A percentile compares a stretch with the other conserved stretches of the same genome.
These are phyloP conservation scores for Linurgus olivaceus DNA, from an alignment of 2,797 vertebrate genomes.

Conservation along the genomic window DNA sequence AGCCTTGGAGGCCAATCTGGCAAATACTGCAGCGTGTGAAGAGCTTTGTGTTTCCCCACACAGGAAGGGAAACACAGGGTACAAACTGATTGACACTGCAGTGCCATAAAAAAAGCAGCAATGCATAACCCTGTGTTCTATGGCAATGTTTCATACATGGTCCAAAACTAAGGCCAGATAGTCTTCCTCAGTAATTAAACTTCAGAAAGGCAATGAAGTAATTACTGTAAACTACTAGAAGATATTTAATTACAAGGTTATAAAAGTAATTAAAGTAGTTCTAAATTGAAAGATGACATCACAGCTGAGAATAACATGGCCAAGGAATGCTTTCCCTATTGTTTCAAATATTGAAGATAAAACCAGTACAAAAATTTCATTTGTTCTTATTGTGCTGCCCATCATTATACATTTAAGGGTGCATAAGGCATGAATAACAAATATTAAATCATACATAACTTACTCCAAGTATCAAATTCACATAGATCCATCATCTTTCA, in stretches of 20 bases:
- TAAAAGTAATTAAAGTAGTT: not conserved
- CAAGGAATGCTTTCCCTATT: not conserved
- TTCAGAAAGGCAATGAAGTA: too few relatives aligned
- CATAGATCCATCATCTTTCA: slow-evolving; percentile 15
- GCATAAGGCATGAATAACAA: slow-evolving; percentile 3
- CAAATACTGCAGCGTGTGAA: not conserved
- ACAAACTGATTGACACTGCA: not conserved
- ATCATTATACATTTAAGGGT: not conserved
- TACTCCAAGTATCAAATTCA: slow-evolving; percentile 27
- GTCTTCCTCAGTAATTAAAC: too few relatives aligned
- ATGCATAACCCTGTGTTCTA: not conserved
- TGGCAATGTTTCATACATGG: not conserved
- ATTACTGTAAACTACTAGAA: slow-evolving; percentile 4
- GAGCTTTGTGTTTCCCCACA: not conserved
- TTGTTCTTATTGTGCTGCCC: not conserved
- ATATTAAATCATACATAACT: not conserved
- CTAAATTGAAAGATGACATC: not conserved
- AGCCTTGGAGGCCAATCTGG: not conserved
- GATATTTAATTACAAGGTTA: not conserved
- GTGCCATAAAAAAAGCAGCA: not conserved
- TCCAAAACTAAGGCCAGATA: not conserved
- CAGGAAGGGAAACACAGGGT: not conserved
- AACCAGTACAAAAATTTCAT: not conserved
- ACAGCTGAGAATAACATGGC: not conserved
- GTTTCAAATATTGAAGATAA: not conserved